Evolutionary conservation across 2,797 vertebrate species (phyloP).

Genomic region (Acipenser ruthenus): DNA sequence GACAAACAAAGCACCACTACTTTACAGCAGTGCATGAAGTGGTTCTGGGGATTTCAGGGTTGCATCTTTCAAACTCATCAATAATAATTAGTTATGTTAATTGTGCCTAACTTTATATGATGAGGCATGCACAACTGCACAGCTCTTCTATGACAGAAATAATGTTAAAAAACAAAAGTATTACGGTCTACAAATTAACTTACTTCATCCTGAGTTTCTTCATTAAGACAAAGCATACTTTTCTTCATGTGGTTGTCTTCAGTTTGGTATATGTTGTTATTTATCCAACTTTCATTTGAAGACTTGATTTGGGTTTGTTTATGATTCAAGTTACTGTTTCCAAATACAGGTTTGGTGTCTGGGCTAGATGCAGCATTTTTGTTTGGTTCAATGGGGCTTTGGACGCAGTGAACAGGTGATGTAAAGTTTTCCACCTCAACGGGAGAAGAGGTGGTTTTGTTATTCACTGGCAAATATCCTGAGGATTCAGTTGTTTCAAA

Average conservation of each 20-base stretch:
- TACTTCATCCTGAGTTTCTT: conserved; percentile 64
- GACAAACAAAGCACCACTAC: conserved; percentile 29
- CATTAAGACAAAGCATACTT: conserved; percentile 63
- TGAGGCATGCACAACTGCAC: neutral
- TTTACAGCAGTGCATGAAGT: neutral
- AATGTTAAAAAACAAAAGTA: neutral
- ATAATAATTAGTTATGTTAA: too few species aligned
- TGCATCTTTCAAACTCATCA: too few species aligned
- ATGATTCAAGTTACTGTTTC: neutral
- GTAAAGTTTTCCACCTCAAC: neutral
- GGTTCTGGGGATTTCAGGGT: neutral
- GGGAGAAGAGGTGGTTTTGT: neutral
- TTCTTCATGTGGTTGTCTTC: conserved; percentile 60
- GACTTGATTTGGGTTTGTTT: conserved; percentile 8
- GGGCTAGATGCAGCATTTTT: neutral
- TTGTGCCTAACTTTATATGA: too few species aligned
- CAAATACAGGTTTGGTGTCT: neutral
- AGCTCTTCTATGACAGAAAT: neutral
- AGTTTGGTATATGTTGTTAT: conserved; percentile 32
- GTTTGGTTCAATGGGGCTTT: conserved; percentile 24
- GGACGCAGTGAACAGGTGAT: conserved; percentile 14
- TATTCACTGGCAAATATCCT: conserved; percentile 7
- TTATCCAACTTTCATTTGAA: conserved; percentile 23
- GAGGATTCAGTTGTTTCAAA: neutral
- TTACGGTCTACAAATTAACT: conserved; percentile 14